Conservation (phyloP, 2,113 vertebrate genomes). For the Microtus richardsoni region DNA sequence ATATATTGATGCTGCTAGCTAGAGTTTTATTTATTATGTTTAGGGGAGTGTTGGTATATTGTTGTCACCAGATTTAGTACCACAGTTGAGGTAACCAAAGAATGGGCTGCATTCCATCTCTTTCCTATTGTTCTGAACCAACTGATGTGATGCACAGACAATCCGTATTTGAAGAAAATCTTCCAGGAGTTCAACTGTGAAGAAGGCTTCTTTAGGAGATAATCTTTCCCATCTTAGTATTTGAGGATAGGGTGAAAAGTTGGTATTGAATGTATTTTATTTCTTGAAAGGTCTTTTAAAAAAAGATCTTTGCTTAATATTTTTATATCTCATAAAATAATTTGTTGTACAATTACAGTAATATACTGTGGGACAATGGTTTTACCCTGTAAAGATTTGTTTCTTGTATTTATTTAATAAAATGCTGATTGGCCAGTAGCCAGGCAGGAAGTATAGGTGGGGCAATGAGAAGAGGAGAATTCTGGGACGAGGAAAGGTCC, state of each 20-base stretch:
- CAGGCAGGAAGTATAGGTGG: no score
- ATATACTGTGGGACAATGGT: no score
- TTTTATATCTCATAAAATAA: slow-evolving; percentile 54
- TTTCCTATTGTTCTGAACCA: slow-evolving; percentile 7
- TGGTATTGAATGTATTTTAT: slow-evolving; percentile 20
- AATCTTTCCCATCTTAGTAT: slow-evolving; percentile 38
- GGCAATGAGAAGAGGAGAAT: no score
- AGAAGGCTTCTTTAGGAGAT: background rate
- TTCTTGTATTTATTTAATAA: no score
- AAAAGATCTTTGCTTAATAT: slow-evolving; percentile 23
- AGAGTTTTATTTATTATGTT: slow-evolving; percentile 12
- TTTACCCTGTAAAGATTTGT: no score
- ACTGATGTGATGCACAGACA: background rate
- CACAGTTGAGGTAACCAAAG: slow-evolving; percentile 22
- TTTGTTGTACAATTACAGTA: slow-evolving; percentile 39
- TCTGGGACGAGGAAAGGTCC: no score
- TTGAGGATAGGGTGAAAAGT: background rate
- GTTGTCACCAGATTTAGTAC: background rate
- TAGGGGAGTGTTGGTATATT: background rate
- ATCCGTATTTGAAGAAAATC: background rate
- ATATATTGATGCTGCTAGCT: slow-evolving; percentile 5
- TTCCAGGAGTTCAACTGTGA: background rate
- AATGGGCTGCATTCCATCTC: background rate
- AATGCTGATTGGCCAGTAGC: no score
- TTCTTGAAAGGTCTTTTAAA: slow-evolving; percentile 5